Conservation (phyloP, 2,797 vertebrate genomes). For the Pseudomugil gertrudae region DNA sequence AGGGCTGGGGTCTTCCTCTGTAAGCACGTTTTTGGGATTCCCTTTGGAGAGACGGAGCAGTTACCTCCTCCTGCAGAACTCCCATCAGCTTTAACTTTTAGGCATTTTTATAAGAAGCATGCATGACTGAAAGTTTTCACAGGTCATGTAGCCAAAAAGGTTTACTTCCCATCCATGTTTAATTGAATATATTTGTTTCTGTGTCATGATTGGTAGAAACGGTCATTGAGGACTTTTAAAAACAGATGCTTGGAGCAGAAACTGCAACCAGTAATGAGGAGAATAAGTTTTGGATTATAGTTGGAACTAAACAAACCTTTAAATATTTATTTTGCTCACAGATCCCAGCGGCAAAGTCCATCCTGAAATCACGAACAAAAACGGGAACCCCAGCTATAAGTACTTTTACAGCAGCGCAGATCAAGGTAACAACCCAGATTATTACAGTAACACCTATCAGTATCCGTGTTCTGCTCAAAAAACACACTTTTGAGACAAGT, state of each 20-base stretch:
- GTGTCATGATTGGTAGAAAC: not conserved
- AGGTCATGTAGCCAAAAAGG: not conserved
- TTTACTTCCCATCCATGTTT: not conserved
- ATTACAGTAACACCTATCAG: not conserved
- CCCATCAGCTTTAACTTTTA: not conserved
- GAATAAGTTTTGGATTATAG: not conserved
- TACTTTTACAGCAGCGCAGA: constrained; percentile 97
- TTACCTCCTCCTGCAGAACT: not conserved
- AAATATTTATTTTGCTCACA: constrained; percentile 47
- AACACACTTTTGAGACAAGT: not conserved
- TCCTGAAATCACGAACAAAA: constrained; percentile 93
- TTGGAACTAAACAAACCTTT: not conserved
- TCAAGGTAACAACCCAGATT: constrained; percentile 83
- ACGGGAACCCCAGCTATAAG: constrained; percentile 97
- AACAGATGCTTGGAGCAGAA: not conserved
- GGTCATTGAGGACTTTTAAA: not conserved
- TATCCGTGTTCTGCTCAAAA: not conserved
- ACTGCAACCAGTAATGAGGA: not conserved
- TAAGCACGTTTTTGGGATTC: constrained; percentile 29
- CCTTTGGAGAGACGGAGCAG: not conserved
- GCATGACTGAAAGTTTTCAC: not conserved
- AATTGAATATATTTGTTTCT: not conserved
- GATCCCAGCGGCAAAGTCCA: constrained; percentile 93
- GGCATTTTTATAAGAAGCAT: not conserved
- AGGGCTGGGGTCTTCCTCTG: constrained; percentile 7